Base-by-base conservation (phyloP, 2,797 vertebrate species). In the Myiotriccus ornatus region DNA sequence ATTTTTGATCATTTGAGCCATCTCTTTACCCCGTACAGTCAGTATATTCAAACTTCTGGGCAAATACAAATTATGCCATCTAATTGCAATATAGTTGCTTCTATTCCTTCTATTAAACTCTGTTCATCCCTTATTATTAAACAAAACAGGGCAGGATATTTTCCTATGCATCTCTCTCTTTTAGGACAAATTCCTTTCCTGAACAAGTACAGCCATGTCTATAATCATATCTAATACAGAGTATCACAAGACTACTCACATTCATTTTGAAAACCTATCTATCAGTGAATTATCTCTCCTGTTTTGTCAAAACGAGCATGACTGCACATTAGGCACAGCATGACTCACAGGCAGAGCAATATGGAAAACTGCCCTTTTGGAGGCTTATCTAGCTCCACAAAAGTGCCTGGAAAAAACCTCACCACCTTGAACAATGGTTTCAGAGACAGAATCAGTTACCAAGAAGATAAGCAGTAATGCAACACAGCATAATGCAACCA, bases 81-180 rank as follows among this genome's bases (percentile, higher is more conserved):
- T 93, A 95, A 95, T 75, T 96, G 55, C 65, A 93, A 75, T 53
- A 75, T 91, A 95, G 92, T 87, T 95, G 92, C 64, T 95, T 91
- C 84, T 65, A 93, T 89, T 92, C 75, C 62, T 14, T 91, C 83
- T 88, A 52, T 89, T 95, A 96, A 95, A 93, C 35, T 81, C 25
- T 75, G 84, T 92, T 93, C 50, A 83, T 71, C 37, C 30, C 73
- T 91, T 88, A 68, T 94, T 91, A 92, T 92, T 89, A 93, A 94
- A 86, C 69, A 92, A 92, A 95, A 91, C 83, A 84, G 69, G 62
- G 46, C 50, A 87, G 76, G 41, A 34, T 37, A n/a, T 93, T 93
- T 93, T 93, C 59, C 47, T 92, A 59, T 69, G 30, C 62, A 95
- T 92, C 73, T 92, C 68, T 84, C 82, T 80, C 78, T 93, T 95